Base-by-base conservation (phyloP, 2,113 vertebrate species). In the Laterallus jamaicensis region DNA sequence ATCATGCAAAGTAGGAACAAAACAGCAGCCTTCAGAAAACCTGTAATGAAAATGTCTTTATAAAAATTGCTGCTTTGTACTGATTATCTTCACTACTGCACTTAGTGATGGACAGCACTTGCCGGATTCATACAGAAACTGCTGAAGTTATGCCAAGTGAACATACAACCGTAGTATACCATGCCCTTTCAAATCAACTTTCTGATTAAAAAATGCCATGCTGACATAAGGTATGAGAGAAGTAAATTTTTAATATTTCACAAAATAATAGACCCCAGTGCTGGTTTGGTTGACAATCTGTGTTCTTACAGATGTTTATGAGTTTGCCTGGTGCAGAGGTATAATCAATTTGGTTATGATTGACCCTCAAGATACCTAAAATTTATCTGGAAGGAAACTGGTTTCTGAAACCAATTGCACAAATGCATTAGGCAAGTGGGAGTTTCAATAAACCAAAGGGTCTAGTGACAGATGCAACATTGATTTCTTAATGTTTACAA, bases 401-500 rank as follows among this genome's bases (percentile, higher is more conserved):
- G 66, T 62, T 96, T 96, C 96, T 97, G 96, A 94, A 98, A 97
- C 92, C 95, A 95, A 90, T 68, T 93, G 96, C 97, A 92, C 94
- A 97, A 89, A 97, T 96, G 94, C 96, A 97, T 97, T 93, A 96
- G 95, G 95, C 97, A 96, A 91, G 96, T 97, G 95, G 88, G 96
- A 97, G 93, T 96, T 97, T 81, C 96, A 95, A 95, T 26, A 97
- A 98, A 93, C 89, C 94, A 79, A 94, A 97, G 95, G 91, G 93
- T 93, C 96, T 95, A 84, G 79, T 89, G 90, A 96, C 97, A 98
- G 98, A 97, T 66, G 59, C 90, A 95, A 91, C 94, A 95, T 66
- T 96, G 97, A 98, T 97, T 98, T 97, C 96, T 95, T 92, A 89
- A 95, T 86, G 96, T 92, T 97, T 97, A 93, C 97, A 97, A 90